A percentile compares a stretch with the other conserved stretches of the same genome.
Conservation (phyloP, 2,113 vertebrate species). For the Anhinga rufa region DNA sequence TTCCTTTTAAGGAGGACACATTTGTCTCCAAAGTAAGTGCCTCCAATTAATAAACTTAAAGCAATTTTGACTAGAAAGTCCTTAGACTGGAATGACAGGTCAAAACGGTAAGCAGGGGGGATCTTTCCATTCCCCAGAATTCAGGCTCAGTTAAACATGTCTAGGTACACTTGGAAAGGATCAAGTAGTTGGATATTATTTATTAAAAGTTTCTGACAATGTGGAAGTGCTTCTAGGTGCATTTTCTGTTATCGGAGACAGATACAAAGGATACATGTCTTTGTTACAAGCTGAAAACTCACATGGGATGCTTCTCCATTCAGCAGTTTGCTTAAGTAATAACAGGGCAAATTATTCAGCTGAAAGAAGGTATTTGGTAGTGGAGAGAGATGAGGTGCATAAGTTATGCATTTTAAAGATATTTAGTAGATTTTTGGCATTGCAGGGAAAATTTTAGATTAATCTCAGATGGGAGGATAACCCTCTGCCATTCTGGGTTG, state of each 20-base stretch:
- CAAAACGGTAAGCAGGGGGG: neutral
- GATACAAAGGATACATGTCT: neutral
- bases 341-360: neutral
- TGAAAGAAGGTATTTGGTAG: neutral
- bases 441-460: neutral
- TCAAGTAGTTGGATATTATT: neutral
- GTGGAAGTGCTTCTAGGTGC: neutral
- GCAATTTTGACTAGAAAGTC: neutral
- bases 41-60: neutral
- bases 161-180: neutral
- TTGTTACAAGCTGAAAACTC: neutral
- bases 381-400: neutral
- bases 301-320: neutral
- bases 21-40: neutral
- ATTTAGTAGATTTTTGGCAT: neutral
- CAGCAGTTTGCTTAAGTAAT: neutral
- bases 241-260: neutral
- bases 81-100: neutral
- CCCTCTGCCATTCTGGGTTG: neutral
- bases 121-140: neutral
- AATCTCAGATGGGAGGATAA: neutral
- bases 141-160: neutral
- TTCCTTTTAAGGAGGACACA: neutral
- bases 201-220: neutral
- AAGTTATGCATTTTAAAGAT: neutral